These are phyloP conservation scores for Belonocnema kinseyi DNA, from an alignment of 1,140 invertebrate species.

Conservation along the genomic window DNA sequence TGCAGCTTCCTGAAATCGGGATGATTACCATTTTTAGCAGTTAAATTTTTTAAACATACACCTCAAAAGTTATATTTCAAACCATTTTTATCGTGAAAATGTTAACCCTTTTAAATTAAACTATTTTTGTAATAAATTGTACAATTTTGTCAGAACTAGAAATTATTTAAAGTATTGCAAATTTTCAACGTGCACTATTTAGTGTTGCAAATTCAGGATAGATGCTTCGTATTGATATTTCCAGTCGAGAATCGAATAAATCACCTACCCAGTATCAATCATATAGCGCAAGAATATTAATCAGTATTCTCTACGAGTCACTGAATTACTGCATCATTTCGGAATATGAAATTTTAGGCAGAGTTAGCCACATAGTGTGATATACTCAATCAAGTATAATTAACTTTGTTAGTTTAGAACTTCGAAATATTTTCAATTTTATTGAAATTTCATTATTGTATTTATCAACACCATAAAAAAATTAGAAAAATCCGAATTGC, in stretches of 20 bases:
- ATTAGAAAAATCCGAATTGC: too few relatives aligned
- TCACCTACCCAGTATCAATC: conserved; percentile 3
- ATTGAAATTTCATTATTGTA: too few relatives aligned
- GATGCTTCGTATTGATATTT: conserved; percentile 2
- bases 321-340: conserved; percentile 16
- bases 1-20: too few relatives aligned
- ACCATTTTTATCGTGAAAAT: too few relatives aligned
- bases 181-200: not conserved
- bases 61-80: too few relatives aligned
- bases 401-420: not conserved
- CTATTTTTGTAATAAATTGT: too few relatives aligned
- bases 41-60: too few relatives aligned
- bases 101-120: too few relatives aligned
- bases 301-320: conserved; percentile 16
- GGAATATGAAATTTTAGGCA: conserved; percentile 21
- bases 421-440: not conserved
- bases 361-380: conserved; percentile 1
- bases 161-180: too few relatives aligned
- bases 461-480: too few relatives aligned
- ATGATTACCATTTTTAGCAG: too few relatives aligned
- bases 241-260: conserved; percentile 20
- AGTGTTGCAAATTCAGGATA: not conserved
- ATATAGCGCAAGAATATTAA: conserved; percentile 18
- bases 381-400: conserved; percentile 10
- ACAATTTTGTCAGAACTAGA: too few relatives aligned